These are phyloP conservation scores for Drosophila infuscata DNA, from an alignment of 2,888 invertebrate species.

Conservation along the genomic window DNA sequence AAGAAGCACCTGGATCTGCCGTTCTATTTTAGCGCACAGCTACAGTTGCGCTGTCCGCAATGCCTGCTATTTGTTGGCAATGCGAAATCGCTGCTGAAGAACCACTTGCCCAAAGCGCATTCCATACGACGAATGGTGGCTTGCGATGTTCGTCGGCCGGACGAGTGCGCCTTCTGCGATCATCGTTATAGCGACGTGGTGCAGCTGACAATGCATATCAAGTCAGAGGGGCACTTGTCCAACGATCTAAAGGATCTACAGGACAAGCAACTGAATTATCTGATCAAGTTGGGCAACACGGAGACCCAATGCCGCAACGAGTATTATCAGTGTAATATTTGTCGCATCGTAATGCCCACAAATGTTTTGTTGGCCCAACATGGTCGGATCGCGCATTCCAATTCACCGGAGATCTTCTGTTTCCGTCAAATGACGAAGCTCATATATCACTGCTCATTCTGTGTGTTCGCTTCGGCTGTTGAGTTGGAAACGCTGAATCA, in stretches of 20 bases:
- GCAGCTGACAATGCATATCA: conserved; percentile 61
- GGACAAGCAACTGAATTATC: conserved; percentile 44
- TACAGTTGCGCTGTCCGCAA: conserved; percentile 69
- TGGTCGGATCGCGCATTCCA: conserved; percentile 52
- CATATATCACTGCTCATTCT: conserved; percentile 86
- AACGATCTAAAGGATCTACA: conserved; percentile 73
- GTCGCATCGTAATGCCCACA: conserved; percentile 75
- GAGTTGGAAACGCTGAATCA: conserved; percentile 84
- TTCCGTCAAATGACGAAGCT: conserved; percentile 76
- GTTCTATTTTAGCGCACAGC: conserved; percentile 76
- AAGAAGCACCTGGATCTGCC: conserved; percentile 59
- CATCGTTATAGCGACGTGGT: conserved; percentile 41
- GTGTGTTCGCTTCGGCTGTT: conserved; percentile 82
- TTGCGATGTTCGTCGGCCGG: conserved; percentile 60
- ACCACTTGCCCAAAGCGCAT: conserved; percentile 60
- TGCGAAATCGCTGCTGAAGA: conserved; percentile 55
- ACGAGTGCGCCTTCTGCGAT: conserved; percentile 74
- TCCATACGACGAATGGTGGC: conserved; percentile 83
- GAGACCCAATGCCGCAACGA: conserved; percentile 9
- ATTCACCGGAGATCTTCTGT: conserved; percentile 56
- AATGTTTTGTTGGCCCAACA: conserved; percentile 69
- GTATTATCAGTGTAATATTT: conserved; percentile 77
- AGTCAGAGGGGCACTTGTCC: conserved; percentile 56
- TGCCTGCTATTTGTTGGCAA: conserved; percentile 67
- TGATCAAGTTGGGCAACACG: conserved; percentile 53